These are phyloP conservation scores for Marmota monax DNA, from an alignment of 2,113 vertebrate species.

Conservation along the genomic window DNA sequence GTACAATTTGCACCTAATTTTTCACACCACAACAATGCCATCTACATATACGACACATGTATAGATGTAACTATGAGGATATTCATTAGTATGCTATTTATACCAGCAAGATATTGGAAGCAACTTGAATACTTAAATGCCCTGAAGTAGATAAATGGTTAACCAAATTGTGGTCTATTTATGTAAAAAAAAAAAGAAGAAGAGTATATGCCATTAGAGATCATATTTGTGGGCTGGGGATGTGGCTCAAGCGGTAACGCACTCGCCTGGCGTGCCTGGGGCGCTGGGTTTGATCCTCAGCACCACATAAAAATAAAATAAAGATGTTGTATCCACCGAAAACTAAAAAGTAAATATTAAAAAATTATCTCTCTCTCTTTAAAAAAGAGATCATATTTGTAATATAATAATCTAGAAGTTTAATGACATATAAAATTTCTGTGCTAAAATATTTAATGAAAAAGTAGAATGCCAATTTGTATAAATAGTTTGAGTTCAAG, in stretches of 20 bases:
- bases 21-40: neutral
- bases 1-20: slow-evolving; percentile 17
- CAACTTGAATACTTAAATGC: slow-evolving; percentile 17
- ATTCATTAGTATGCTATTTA: neutral
- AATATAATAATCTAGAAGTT: slow-evolving; percentile 37
- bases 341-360: too few species aligned
- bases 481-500: slow-evolving; percentile 32
- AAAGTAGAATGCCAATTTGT: slow-evolving; percentile 14
- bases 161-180: slow-evolving; percentile 18
- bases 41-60: neutral
- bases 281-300: too few species aligned
- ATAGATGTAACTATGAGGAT: neutral
- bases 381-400: slow-evolving; percentile 38
- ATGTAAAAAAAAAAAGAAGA: neutral
- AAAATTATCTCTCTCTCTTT: too few species aligned
- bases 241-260: too few species aligned
- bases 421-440: slow-evolving; percentile 54
- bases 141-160: neutral
- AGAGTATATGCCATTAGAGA: slow-evolving; percentile 37
- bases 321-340: too few species aligned
- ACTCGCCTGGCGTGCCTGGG: too few species aligned
- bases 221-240: neutral
- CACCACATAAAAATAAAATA: too few species aligned
- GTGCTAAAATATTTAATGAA: slow-evolving; percentile 47
- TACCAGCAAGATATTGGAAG: slow-evolving; percentile 1